Percentiles rank a stretch among this genome's conserved stretches.
phyloP scores from a whole-genome alignment of 2,113 vertebrate species.

The Eulacestoma nigropectus region DNA sequence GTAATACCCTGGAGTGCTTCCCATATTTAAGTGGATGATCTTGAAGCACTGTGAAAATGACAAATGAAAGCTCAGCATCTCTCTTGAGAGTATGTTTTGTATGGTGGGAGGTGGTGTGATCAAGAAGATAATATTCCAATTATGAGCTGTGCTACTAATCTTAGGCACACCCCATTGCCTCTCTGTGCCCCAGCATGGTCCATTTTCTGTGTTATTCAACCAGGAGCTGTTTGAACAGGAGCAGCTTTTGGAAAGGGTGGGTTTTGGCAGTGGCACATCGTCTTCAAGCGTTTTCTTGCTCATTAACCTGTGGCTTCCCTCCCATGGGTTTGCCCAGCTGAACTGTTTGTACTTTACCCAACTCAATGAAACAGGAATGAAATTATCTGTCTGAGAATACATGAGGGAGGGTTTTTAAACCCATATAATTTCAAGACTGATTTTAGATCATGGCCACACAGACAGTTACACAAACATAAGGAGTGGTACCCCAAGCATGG shows the following conservation, averaged over 20 bases:
- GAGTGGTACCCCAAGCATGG: not conserved
- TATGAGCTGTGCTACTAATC: not conserved
- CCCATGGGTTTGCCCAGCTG: not conserved
- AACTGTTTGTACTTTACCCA: not conserved
- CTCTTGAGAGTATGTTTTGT: not conserved
- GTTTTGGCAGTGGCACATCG: not conserved
- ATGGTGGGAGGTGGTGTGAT: not conserved
- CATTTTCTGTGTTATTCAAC: not conserved
- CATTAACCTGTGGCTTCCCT: not conserved
- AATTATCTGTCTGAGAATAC: not conserved
- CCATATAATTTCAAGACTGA: not conserved
- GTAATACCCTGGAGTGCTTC: not conserved
- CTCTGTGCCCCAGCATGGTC: not conserved
- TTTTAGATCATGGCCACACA: not conserved
- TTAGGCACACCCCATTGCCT: not conserved
- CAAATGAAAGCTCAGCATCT: not conserved
- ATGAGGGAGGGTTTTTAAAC: not conserved
- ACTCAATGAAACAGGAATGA: not conserved
- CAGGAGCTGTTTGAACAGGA: not conserved
- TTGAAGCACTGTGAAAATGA: not conserved
- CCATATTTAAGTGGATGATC: not conserved
- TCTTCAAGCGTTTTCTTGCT: not conserved
- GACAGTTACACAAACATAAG: not conserved
- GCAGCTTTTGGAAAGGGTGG: not conserved
- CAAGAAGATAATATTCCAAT: not conserved